phyloP scores from a whole-genome alignment of 2,113 vertebrate species.

The Rhinoptilus africanus region DNA sequence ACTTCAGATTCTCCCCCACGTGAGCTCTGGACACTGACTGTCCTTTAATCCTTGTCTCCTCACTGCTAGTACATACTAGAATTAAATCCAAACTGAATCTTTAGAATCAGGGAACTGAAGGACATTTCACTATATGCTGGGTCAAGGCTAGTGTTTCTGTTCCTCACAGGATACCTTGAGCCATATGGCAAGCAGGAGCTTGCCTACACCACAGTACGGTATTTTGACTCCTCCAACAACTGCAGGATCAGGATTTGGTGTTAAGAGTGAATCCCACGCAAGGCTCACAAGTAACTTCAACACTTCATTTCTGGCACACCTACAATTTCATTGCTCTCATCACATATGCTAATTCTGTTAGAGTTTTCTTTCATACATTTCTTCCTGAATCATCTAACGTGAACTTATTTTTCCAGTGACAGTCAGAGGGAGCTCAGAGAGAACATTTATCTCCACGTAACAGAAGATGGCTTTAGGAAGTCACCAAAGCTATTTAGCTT shows the following conservation, averaged over 20 bases:
- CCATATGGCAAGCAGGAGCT: background rate
- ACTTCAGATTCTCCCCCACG: background rate
- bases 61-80: background rate
- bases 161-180: background rate
- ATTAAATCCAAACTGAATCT: background rate
- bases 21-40: background rate
- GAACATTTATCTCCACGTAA: background rate
- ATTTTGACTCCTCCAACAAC: fast-evolving
- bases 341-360: background rate
- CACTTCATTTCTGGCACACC: background rate
- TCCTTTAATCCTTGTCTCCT: background rate
- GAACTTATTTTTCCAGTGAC: background rate
- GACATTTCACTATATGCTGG: background rate
- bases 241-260: background rate
- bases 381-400: background rate
- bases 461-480: background rate
- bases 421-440: background rate
- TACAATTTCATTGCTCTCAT: background rate
- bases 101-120: background rate
- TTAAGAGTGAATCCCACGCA: background rate
- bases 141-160: background rate
- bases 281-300: background rate
- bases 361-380: background rate
- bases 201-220: background rate
- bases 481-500: background rate